These are phyloP conservation scores for Drosophila simulans DNA, from an alignment of 1,140 invertebrate genomes.

Conservation along the genomic window DNA sequence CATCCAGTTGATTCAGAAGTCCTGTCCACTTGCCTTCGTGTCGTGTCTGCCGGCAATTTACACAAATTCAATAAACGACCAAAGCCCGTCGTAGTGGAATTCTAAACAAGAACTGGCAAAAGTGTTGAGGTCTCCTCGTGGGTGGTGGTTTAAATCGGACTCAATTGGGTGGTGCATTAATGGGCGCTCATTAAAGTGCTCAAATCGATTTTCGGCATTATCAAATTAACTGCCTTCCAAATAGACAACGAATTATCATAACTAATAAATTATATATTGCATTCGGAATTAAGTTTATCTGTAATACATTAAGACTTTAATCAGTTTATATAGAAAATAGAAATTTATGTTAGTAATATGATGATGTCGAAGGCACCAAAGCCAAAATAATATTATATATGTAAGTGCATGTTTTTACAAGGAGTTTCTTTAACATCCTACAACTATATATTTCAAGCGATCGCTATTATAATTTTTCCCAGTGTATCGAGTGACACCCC, in stretches of 20 bases:
- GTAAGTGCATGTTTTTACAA: too few relatives aligned
- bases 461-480: neutral
- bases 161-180: neutral
- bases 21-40: constrained; percentile 29
- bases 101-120: constrained; percentile 34
- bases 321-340: too few relatives aligned
- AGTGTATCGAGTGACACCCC: neutral
- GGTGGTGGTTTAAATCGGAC: constrained; percentile 3
- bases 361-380: too few relatives aligned
- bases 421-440: too few relatives aligned
- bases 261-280: neutral
- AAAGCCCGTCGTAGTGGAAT: constrained; percentile 18
- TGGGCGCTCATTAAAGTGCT: constrained; percentile 33
- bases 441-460: neutral
- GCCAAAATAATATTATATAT: too few relatives aligned
- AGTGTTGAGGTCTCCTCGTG: constrained; percentile 32
- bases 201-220: constrained; percentile 41
- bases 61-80: constrained; percentile 76
- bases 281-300: too few relatives aligned
- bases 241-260: too few relatives aligned
- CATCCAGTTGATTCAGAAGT: constrained; percentile 15
- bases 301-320: neutral
- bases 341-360: too few relatives aligned
- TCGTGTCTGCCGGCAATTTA: constrained; percentile 73
- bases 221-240: constrained; percentile 18